Evolutionary conservation across 2,888 invertebrate genomes (phyloP), one percentile per base, ranked within the genome.

Genomic region (Nomada fabriciana): DNA sequence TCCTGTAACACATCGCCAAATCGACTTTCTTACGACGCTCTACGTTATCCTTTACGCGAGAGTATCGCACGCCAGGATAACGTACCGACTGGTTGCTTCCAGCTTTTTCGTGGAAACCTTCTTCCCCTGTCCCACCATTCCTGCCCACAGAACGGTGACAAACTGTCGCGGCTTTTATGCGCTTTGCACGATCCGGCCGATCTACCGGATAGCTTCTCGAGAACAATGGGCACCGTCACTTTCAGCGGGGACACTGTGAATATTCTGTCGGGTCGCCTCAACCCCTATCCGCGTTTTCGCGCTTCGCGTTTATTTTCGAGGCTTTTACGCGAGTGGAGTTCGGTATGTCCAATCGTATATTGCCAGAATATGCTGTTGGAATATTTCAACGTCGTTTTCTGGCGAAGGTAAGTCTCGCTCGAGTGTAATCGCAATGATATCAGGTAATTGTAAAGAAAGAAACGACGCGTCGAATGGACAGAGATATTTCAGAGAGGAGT

Each of bases 21-120:
- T 90, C 90, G 90, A 90, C 90, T 90, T 90, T 90, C 88, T 87
- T 89, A 88, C 88, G 88, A 88, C 84, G 78, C 75, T 59, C 73
- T 86, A 86, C 83, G 86, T 89, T 85, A 88, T 88, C 88, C 87
- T 88, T 86, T 88, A 88, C 85, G 88, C 82, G 78, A 83, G 84
- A 84, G 52, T 78, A 79, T 29, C 78, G 71, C 78, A 84, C 78
- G 84, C 76, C 61, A 82, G 82, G 73, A 88, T 88, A 88, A 88
- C 82, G 85, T 88, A 88, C 85, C 79, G 88, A 88, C 88, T 85
- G 88, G 88, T 86, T 86, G 86, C 86, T 83, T 64, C 85, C 50
- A 76, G 78, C 75, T 84, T 88, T 86, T 82, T 82, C 78, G 80
- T 59, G 76, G 59, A 84, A 78, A 80, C 81, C 50, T 43, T 78